Base-by-base conservation (phyloP, 2,888 invertebrate genomes). In the Syritta pipiens region DNA sequence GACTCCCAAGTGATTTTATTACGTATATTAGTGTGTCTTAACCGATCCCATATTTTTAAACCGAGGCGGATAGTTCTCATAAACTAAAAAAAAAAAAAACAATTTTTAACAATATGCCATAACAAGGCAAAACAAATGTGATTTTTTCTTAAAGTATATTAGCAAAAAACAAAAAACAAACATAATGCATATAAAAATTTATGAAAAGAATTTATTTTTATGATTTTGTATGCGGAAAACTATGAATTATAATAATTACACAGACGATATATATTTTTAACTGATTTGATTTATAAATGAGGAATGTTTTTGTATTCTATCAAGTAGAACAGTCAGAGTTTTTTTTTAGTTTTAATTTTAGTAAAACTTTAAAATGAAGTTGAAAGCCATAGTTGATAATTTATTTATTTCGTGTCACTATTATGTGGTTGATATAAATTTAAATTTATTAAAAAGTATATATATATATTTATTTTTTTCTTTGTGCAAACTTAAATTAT, bases 11-110 rank as follows among this genome's bases (percentile, higher is more conserved):
- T n/a, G n/a, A n/a, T n/a, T n/a, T n/a, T n/a, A n/a, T n/a, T n/a
- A n/a, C n/a, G n/a, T 68, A 37, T 63, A 76, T 76, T 76, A 63
- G 76, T 76, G 76, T 76, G 76, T 76, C 76, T 76, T 76, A 76
- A 63, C 24, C n/a, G 67, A 60, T 57, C 69, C 55, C 63, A 51
- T 69, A 59, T 69, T 69, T n/a, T 51, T 17, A 37, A 53, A 44
- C 28, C 30, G 22, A 59, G 76, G 35, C 10, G 17, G 55, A 3
- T 37, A 14, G 5, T 9, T 7, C 37, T 4, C 37, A 35, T 12
- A 2, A 35, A 28, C 28, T 28, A 28, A 9, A 28, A 28, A 28
- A 30, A 42, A 46, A 22, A 40, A 19, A 28, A 30, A 46, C 59
- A 35, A n/a, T n/a, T n/a, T 24, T 60, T 12, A 75, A 71, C 71